Percentiles rank a stretch among this genome's conserved stretches.
These are phyloP conservation scores for Potamarius usumacintae DNA, from an alignment of 2,113 vertebrate species.

Conservation along the genomic window DNA sequence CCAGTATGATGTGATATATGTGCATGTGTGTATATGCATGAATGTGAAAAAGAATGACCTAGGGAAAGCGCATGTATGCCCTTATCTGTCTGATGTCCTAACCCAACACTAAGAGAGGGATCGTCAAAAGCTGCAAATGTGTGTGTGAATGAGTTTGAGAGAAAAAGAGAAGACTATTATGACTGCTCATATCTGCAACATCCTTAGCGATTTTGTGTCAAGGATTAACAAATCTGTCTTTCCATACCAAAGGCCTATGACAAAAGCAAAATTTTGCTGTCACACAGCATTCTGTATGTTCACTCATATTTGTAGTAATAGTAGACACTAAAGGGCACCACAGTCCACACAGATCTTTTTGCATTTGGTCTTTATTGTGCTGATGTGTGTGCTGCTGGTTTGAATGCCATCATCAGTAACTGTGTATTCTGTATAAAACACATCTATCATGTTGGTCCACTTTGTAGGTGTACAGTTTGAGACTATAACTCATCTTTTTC, in stretches of 20 bases:
- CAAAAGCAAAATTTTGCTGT: neutral
- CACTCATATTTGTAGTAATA: neutral
- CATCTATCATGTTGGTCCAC: neutral
- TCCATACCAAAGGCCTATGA: neutral
- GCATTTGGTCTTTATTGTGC: neutral
- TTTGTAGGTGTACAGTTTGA: neutral
- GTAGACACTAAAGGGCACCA: neutral
- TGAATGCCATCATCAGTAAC: neutral
- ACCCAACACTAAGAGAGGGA: neutral
- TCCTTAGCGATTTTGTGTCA: neutral
- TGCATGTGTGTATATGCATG: neutral
- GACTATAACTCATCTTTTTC: neutral
- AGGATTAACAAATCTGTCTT: neutral
- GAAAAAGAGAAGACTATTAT: neutral
- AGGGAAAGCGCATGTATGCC: constrained; percentile 7
- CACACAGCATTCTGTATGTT: neutral
- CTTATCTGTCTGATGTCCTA: constrained; percentile 21
- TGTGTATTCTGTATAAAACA: neutral
- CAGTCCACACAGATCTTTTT: neutral
- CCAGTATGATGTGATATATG: neutral
- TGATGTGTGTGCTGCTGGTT: neutral
- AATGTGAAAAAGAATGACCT: neutral
- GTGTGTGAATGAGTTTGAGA: neutral
- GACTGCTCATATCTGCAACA: neutral
- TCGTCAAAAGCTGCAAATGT: constrained; percentile 4